Evolutionary conservation across 1,140 invertebrate species (phyloP).

Genomic region (Tetranychus cinnabarinus): DNA sequence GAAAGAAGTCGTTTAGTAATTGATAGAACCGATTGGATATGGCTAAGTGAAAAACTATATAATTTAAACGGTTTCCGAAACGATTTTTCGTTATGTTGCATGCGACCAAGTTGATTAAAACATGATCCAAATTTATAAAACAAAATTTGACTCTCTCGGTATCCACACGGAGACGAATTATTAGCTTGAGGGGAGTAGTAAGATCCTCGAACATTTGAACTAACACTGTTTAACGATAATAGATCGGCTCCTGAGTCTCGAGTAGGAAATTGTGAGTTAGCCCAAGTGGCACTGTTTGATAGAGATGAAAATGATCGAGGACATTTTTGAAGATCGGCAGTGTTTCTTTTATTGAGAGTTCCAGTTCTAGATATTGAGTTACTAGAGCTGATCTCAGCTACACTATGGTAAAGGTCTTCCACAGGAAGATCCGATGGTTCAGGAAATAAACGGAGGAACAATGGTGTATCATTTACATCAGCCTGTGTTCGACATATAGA

Average conservation of each 20-base stretch:
- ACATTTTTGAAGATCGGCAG: slow-evolving; percentile 37
- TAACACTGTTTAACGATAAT: not conserved
- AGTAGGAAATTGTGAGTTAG: slow-evolving; percentile 4
- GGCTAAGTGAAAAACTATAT: slow-evolving; percentile 20
- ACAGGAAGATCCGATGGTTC: slow-evolving; percentile 21
- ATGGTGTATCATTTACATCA: slow-evolving; percentile 34
- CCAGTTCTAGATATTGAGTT: not conserved
- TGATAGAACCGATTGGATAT: slow-evolving; percentile 19
- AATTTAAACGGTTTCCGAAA: slow-evolving; percentile 18
- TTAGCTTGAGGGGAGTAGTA: not conserved
- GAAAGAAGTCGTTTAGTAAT: slow-evolving; percentile 61
- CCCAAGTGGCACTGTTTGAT: slow-evolving; percentile 9
- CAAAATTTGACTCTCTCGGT: slow-evolving; percentile 41
- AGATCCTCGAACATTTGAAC: not conserved
- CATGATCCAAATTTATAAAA: slow-evolving; percentile 78
- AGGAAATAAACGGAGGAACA: slow-evolving; percentile 62
- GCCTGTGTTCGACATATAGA: slow-evolving; percentile 54
- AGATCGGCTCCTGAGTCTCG: slow-evolving; percentile 11
- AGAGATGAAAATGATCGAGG: slow-evolving; percentile 54
- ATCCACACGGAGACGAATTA: not conserved
- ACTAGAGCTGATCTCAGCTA: slow-evolving; percentile 1
- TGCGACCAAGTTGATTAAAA: slow-evolving; percentile 27
- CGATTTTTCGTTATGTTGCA: slow-evolving; percentile 17
- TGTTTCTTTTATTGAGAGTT: slow-evolving; percentile 5
- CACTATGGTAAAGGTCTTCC: slow-evolving; percentile 19